Evolutionary conservation across 2,797 vertebrate genomes (phyloP).

Genomic region (Platalea minor): DNA sequence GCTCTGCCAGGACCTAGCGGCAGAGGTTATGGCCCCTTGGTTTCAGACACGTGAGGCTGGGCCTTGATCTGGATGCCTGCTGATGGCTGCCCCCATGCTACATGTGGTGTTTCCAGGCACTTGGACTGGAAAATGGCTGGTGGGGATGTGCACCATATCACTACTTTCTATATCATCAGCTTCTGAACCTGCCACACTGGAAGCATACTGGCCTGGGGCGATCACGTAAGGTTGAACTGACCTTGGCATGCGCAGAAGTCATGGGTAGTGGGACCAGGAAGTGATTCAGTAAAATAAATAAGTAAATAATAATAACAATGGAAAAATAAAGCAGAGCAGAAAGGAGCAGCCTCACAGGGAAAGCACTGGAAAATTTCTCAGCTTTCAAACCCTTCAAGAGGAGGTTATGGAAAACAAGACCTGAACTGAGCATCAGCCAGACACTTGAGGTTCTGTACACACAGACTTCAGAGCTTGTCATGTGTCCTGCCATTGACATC

Average conservation of each 20-base stretch:
- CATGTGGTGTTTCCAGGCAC: background rate
- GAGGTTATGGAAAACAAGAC: slow-evolving; percentile 3
- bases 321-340: background rate
- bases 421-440: slow-evolving; percentile 6
- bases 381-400: background rate
- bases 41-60: background rate
- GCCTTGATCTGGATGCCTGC: background rate
- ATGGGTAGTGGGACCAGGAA: background rate
- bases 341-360: background rate
- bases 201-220: background rate
- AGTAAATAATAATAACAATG: background rate
- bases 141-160: background rate
- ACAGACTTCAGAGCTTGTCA: background rate
- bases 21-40: background rate
- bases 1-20: background rate
- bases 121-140: background rate
- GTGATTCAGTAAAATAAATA: background rate
- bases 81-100: background rate
- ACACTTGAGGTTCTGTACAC: background rate
- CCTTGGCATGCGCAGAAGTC: background rate
- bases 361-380: background rate
- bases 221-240: background rate
- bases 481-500: background rate
- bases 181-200: background rate
- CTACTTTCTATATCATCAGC: background rate